Conservation (phyloP, 2,113 vertebrate genomes). For the Ictalurus furcatus region DNA sequence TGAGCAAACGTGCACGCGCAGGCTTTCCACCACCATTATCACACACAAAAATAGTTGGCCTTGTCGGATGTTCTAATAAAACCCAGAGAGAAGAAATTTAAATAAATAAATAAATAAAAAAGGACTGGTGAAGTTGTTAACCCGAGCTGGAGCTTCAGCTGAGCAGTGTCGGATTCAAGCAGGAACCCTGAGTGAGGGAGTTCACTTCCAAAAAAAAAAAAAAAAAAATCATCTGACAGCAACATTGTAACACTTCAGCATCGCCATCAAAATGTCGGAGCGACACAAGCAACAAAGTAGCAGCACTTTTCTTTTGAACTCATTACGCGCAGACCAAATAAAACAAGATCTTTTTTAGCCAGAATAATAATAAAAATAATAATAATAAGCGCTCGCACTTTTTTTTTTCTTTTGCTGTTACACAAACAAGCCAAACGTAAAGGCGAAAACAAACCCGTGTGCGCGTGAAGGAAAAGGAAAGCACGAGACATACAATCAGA, state of each 20-base stretch:
- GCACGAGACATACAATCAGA: conserved; percentile 29
- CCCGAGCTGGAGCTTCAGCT: not conserved
- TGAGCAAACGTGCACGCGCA: no score
- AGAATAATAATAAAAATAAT: no score
- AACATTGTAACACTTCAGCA: not conserved
- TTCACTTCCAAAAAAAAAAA: no score
- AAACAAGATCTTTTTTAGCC: no score
- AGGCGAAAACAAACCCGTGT: not conserved
- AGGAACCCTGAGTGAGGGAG: not conserved
- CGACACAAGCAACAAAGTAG: not conserved
- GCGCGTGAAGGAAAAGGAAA: not conserved
- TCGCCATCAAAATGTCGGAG: not conserved
- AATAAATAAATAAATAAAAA: no score
- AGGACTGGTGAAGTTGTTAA: not conserved
- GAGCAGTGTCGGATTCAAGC: no score
- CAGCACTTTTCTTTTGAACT: no score
- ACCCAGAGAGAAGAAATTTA: no score
- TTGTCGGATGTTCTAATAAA: not conserved
- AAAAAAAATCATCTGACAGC: not conserved
- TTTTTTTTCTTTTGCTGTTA: not conserved
- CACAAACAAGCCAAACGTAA: not conserved
- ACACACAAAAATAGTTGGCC: not conserved
- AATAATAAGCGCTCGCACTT: not conserved
- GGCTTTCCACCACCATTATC: no score
- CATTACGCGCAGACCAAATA: no score